These are phyloP conservation scores for Rhizoglyphus robini DNA, from an alignment of 1,140 invertebrate species.

Conservation along the genomic window DNA sequence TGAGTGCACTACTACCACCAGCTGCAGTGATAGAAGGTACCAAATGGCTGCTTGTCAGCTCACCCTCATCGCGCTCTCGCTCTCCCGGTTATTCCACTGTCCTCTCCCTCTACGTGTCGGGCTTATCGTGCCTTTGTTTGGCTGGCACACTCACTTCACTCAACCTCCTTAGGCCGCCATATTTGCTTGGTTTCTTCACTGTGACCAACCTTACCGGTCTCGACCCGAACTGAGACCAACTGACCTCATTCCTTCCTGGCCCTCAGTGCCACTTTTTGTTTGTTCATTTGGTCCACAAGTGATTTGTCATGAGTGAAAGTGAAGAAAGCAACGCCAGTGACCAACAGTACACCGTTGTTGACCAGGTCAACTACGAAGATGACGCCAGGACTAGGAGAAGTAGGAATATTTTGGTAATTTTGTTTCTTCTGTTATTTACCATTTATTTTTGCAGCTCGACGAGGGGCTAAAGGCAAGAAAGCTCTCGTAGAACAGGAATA, in stretches of 20 bases:
- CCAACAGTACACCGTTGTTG: background rate
- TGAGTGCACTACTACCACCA: too few species aligned
- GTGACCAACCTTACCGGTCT: background rate
- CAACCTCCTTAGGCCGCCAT: background rate
- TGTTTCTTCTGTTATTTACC: background rate
- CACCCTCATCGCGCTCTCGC: too few species aligned
- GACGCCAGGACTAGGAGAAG: background rate
- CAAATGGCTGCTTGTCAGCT: too few species aligned
- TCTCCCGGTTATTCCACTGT: conserved; percentile 6
- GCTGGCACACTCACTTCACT: background rate
- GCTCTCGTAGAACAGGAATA: background rate
- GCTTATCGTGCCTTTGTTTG: background rate
- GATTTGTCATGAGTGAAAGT: background rate
- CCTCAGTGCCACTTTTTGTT: background rate
- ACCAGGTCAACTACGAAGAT: background rate
- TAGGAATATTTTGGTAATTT: background rate
- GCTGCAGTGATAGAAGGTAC: too few species aligned
- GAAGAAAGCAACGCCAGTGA: background rate
- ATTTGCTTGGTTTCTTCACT: background rate
- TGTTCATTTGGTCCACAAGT: background rate
- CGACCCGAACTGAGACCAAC: background rate
- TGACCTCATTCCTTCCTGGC: background rate
- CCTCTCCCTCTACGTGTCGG: too few species aligned
- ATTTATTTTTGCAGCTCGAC: background rate
- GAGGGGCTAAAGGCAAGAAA: background rate